Evolutionary conservation across 2,888 invertebrate genomes (phyloP).

Genomic region (Cerastis rubricosa): DNA sequence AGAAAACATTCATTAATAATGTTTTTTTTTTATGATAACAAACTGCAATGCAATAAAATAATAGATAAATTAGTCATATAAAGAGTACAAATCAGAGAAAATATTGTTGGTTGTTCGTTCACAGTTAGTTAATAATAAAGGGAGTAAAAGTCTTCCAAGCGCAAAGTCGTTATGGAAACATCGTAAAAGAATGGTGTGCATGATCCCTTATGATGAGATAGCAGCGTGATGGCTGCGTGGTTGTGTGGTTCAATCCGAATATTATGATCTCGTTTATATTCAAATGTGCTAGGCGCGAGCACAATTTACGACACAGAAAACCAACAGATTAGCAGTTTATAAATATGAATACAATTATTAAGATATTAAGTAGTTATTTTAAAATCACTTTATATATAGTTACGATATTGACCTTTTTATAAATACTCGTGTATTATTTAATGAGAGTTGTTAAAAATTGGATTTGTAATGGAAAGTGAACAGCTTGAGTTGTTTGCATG

Average conservation of each 20-base stretch:
- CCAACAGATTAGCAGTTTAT: slow-evolving; percentile 69
- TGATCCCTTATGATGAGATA: slow-evolving; percentile 53
- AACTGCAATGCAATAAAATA: slow-evolving; percentile 42
- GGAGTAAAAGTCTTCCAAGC: slow-evolving; percentile 78
- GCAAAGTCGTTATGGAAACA: slow-evolving; percentile 77
- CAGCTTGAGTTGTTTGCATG: slow-evolving; percentile 20
- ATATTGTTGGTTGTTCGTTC: slow-evolving; percentile 61
- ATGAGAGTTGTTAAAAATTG: slow-evolving; percentile 25
- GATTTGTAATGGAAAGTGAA: slow-evolving; percentile 36
- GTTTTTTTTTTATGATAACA: slow-evolving; percentile 32
- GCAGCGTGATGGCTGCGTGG: slow-evolving; percentile 38
- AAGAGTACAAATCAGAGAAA: slow-evolving; percentile 55
- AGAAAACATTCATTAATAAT: slow-evolving; percentile 32
- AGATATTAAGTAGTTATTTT: slow-evolving; percentile 50
- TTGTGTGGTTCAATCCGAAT: slow-evolving; percentile 67
- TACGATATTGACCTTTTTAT: slow-evolving; percentile 25
- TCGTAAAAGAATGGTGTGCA: slow-evolving; percentile 73
- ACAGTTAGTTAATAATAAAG: slow-evolving; percentile 70
- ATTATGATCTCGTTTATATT: slow-evolving; percentile 72
- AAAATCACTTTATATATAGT: slow-evolving; percentile 48
- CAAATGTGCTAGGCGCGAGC: slow-evolving; percentile 66
- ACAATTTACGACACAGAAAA: slow-evolving; percentile 67
- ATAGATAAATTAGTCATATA: slow-evolving; percentile 42
- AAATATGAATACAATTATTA: slow-evolving; percentile 66
- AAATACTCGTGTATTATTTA: slow-evolving; percentile 28